These are phyloP conservation scores for Odontesthes bonariensis DNA, from an alignment of 2,113 vertebrate genomes.

Conservation along the genomic window DNA sequence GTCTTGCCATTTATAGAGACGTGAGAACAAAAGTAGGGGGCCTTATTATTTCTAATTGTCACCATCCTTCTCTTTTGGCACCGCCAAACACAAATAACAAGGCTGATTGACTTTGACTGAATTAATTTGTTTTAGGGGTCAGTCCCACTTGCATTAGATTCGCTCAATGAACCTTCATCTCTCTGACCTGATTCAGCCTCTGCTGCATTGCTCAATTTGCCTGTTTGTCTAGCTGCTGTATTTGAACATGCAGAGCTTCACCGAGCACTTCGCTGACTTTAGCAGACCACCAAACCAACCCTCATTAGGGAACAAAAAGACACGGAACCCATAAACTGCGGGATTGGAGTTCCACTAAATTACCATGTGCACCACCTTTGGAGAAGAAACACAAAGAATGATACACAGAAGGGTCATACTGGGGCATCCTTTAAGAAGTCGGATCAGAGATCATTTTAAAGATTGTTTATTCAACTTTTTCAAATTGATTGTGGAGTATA, in stretches of 20 bases:
- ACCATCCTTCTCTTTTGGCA: slow-evolving; percentile 34
- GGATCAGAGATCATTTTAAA: not conserved
- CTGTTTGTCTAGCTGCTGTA: slow-evolving; percentile 34
- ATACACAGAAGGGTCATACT: not conserved
- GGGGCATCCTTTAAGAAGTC: not conserved
- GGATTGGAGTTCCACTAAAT: slow-evolving; percentile 25
- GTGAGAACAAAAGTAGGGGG: slow-evolving; percentile 54
- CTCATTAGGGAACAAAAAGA: slow-evolving; percentile 61
- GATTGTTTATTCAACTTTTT: not conserved
- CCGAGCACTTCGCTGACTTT: slow-evolving; percentile 44
- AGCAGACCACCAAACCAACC: slow-evolving; percentile 42
- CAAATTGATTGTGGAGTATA: too few relatives aligned
- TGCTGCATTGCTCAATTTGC: slow-evolving; percentile 41
- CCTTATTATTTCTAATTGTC: slow-evolving; percentile 66
- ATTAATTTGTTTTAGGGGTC: slow-evolving; percentile 51
- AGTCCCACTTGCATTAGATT: slow-evolving; percentile 40
- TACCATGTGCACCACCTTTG: not conserved
- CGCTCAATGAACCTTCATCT: slow-evolving; percentile 47
- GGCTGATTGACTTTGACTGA: slow-evolving; percentile 67
- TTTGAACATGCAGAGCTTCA: slow-evolving; percentile 46
- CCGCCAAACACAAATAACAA: slow-evolving; percentile 48
- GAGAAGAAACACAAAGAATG: not conserved
- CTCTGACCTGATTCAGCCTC: slow-evolving; percentile 67
- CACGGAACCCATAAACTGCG: slow-evolving; percentile 21
- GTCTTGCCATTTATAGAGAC: slow-evolving; percentile 17